Evolutionary conservation across 64 coral and sea anemone species (phyloP).

Genomic region (Hydrozoanthus tunicans): DNA sequence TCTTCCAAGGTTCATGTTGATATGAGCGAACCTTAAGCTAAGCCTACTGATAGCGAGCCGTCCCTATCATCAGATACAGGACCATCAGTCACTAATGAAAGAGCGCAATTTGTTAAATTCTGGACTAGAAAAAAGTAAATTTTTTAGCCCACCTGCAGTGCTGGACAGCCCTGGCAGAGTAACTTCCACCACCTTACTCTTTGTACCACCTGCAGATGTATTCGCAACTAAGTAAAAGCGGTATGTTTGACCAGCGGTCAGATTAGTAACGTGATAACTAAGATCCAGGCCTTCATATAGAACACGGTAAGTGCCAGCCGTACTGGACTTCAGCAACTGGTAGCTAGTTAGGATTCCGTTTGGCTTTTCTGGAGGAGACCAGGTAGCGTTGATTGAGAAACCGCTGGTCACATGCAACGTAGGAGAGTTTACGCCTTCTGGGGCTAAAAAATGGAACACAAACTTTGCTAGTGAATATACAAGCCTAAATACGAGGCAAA

Average conservation of each 20-base stretch:
- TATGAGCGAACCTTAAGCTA: no score
- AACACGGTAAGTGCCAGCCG: neutral
- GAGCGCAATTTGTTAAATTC: no score
- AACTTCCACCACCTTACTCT: conserved; percentile 29
- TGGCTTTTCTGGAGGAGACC: conserved; percentile 16
- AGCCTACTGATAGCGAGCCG: no score
- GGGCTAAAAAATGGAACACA: conserved; percentile 22
- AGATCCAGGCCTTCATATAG: conserved; percentile 33
- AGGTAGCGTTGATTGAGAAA: conserved; percentile 59
- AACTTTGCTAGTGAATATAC: no score
- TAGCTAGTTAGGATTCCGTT: conserved; percentile 54
- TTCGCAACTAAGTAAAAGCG: conserved; percentile 59
- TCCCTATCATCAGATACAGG: no score
- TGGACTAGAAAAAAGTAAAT: neutral
- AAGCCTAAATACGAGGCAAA: no score
- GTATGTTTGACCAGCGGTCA: conserved; percentile 64
- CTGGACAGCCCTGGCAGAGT: neutral
- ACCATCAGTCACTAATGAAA: no score
- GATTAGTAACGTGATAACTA: conserved; percentile 57
- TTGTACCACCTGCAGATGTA: conserved; percentile 60
- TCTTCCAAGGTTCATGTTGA: no score
- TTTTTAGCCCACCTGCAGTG: conserved; percentile 28
- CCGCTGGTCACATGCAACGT: conserved; percentile 34
- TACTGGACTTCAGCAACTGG: conserved; percentile 41
- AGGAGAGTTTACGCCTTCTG: conserved; percentile 50